Conservation (phyloP, 1,140 invertebrate species). For the Limonius californicus region DNA sequence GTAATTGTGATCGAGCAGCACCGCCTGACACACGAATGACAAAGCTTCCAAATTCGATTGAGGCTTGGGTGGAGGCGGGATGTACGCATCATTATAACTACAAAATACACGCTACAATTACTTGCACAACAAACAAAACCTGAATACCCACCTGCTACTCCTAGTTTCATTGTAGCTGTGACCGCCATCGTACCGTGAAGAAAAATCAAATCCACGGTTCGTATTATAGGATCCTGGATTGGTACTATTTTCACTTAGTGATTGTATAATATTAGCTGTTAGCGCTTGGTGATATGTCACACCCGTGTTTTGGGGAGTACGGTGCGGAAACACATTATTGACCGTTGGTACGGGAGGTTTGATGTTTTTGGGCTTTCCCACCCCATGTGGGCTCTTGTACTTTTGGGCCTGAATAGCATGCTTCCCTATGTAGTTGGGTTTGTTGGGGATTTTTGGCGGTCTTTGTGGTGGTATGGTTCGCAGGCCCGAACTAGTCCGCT, state of each 20-base stretch:
- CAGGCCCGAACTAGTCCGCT: slow-evolving; percentile 38
- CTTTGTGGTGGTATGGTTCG: slow-evolving; percentile 43
- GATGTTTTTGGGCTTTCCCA: not conserved
- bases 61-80: slow-evolving; percentile 16
- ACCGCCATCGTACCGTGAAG: not conserved
- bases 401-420: slow-evolving; percentile 47
- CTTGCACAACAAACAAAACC: not conserved
- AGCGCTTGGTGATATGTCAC: slow-evolving; percentile 44
- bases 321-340: slow-evolving; percentile 14
- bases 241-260: slow-evolving; percentile 35
- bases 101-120: no score
- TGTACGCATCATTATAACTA: not conserved
- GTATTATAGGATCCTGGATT: not conserved
- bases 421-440: slow-evolving; percentile 45
- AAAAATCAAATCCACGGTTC: not conserved
- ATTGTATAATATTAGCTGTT: slow-evolving; percentile 46
- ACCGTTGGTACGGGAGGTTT: not conserved
- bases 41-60: slow-evolving; percentile 41
- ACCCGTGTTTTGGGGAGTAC: slow-evolving; percentile 20
- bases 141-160: not conserved
- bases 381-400: slow-evolving; percentile 20
- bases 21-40: slow-evolving; percentile 53
- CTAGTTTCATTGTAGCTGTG: not conserved
- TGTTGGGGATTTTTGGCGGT: slow-evolving; percentile 36
- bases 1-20: slow-evolving; percentile 81